Conservation (phyloP, 2,797 vertebrate genomes). For the Hydrophis major region DNA sequence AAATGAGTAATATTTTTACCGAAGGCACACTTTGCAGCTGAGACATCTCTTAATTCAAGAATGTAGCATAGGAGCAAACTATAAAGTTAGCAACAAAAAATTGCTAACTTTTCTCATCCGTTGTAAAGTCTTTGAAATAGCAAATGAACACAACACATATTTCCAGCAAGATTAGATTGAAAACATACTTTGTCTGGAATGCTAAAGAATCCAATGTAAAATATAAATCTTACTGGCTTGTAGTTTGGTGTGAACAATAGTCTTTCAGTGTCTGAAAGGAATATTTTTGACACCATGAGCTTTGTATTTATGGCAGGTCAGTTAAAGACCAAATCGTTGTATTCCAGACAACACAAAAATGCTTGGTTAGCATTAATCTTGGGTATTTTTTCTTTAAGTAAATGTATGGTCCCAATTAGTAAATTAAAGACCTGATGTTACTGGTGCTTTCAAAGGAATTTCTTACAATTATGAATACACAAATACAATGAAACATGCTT, state of each 20-base stretch:
- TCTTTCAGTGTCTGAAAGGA: not conserved
- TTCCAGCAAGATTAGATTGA: not conserved
- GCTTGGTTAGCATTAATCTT: not conserved
- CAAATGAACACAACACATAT: not conserved
- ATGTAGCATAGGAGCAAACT: not conserved
- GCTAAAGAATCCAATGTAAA: not conserved
- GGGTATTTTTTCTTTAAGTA: not conserved
- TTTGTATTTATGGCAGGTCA: not conserved
- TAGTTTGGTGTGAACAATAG: not conserved
- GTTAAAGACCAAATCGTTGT: not conserved
- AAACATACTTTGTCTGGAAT: not conserved
- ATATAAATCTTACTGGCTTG: not conserved
- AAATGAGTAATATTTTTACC: not conserved
- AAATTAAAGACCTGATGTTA: not conserved
- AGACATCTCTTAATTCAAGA: not conserved
- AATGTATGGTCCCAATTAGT: not conserved
- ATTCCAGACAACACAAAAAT: not conserved
- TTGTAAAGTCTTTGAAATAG: not conserved
- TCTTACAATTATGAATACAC: not conserved
- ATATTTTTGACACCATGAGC: not conserved
- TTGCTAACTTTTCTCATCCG: not conserved
- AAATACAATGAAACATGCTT: not conserved
- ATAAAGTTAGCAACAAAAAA: not conserved
- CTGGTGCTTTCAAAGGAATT: not conserved
- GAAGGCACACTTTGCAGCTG: not conserved